Base-by-base conservation (phyloP, 2,113 vertebrate species). In the Rhadina sibilatrix region DNA sequence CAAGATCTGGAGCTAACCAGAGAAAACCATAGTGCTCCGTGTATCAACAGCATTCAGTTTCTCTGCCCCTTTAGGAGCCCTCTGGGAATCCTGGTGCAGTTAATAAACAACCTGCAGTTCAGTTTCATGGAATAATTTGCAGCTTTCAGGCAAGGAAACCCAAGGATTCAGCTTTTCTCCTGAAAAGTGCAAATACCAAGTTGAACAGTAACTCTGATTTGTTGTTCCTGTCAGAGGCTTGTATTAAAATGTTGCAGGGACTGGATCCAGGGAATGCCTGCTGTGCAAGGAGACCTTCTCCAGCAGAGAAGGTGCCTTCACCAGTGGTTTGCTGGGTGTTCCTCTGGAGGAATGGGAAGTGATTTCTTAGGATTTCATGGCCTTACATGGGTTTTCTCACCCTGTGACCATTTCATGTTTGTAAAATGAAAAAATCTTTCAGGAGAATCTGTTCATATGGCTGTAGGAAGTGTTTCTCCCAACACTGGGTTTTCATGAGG, bases 21-120 rank as follows among this genome's bases (percentile, higher is more conserved):
- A 57, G 27, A 35, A 64, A 71, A 17, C 61, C 27, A 14, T 0
- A 53, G 28, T 8, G 2, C 5, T 46, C 12, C 0, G 0, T 3
- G 0, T 12, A 40, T 30, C 24, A 52, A 5, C 47, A 50, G 27
- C 3, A 0, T 24, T 65, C 46, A n/a, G 28, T 12, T 89, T 75
- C 56, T 65, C 49, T 57, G 46, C 14, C n/a, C 59, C 46, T 64
- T 76, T 14, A 16, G 59, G 53, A 72, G 49, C 47, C 38, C 47
- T 83, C 37, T 75, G 49, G 49, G 69, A 87, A 37, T 70, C 28
- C 54, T 78, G 11, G 27, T 75, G 54, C 49, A 44, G 56, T 83
- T 96, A 89, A 87, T 90, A 63, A 89, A 42, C 37, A 68, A 53
- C 54, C 59, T 63, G 35, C 33, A 30, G 7, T 50, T 93, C 10